These are phyloP conservation scores for Drosophila mojavensis DNA, from an alignment of 1,140 invertebrate genomes.

Conservation along the genomic window DNA sequence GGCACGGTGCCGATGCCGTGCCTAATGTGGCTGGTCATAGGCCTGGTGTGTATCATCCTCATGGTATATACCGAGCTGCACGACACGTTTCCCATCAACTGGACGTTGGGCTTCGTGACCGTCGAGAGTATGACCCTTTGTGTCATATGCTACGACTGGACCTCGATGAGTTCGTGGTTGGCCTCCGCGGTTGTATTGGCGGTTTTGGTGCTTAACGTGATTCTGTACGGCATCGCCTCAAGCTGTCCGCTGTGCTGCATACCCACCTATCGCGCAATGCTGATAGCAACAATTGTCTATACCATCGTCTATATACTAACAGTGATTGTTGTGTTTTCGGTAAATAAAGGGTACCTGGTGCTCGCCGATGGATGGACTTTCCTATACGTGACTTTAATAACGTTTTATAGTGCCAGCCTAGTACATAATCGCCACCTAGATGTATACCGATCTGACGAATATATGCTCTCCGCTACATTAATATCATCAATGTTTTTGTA, in stretches of 20 bases:
- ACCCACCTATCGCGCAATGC: slow-evolving; percentile 22
- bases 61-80: slow-evolving; percentile 22
- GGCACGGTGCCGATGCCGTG: background rate
- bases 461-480: slow-evolving; percentile 34
- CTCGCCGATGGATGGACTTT: slow-evolving; percentile 9
- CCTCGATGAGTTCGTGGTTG: accelerated
- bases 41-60: slow-evolving; percentile 12
- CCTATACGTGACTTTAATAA: slow-evolving; percentile 5
- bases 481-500: slow-evolving; percentile 39
- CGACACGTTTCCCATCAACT: slow-evolving; percentile 43
- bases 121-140: slow-evolving; percentile 19
- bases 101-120: slow-evolving; percentile 23
- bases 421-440: slow-evolving; percentile 37
- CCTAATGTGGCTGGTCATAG: slow-evolving; percentile 30
- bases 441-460: background rate
- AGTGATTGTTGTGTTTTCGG: background rate
- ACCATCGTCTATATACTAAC: slow-evolving; percentile 8
- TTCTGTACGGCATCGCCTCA: slow-evolving; percentile 20
- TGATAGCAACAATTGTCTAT: slow-evolving; percentile 8
- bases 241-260: slow-evolving; percentile 31
- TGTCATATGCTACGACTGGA: slow-evolving; percentile 20
- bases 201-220: background rate
- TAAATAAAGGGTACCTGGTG: background rate
- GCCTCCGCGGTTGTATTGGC: background rate
- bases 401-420: slow-evolving; percentile 33